These are phyloP conservation scores for Congeria kusceri DNA, from an alignment of 2,888 invertebrate genomes.

Conservation along the genomic window DNA sequence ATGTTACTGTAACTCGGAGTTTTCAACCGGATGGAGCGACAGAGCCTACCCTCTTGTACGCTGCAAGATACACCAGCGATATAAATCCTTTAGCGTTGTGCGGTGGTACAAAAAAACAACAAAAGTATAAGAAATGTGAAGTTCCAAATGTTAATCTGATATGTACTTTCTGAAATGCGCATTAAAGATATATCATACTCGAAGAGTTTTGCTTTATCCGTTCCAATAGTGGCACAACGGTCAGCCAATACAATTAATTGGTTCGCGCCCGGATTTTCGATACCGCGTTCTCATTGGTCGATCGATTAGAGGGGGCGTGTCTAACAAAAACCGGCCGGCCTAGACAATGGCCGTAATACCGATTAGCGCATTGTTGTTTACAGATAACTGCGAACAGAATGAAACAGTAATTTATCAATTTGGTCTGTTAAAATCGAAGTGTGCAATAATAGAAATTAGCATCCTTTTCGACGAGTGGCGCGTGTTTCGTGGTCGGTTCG, in stretches of 20 bases:
- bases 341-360: not conserved
- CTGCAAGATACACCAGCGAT: not conserved
- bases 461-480: not conserved
- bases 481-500: too few species aligned
- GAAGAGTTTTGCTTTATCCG: too few species aligned
- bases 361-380: constrained; percentile 42
- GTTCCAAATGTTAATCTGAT: not conserved
- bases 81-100: not conserved
- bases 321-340: not conserved
- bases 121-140: not conserved
- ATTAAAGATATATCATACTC: too few species aligned
- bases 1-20: not conserved
- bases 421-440: not conserved
- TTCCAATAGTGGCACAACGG: not conserved
- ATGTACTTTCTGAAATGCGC: too few species aligned
- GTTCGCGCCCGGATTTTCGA: not conserved
- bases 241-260: not conserved
- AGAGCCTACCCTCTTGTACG: not conserved
- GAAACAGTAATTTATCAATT: constrained; percentile 24
- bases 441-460: not conserved
- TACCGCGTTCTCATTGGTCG: constrained; percentile 18
- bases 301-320: constrained; percentile 32
- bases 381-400: constrained; percentile 49
- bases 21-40: not conserved
- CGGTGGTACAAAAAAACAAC: not conserved